A percentile compares a stretch with the other conserved stretches of the same genome.
phyloP scores from a whole-genome alignment of 2,797 vertebrate genomes.

The Gymnoscopelus microlampas region DNA sequence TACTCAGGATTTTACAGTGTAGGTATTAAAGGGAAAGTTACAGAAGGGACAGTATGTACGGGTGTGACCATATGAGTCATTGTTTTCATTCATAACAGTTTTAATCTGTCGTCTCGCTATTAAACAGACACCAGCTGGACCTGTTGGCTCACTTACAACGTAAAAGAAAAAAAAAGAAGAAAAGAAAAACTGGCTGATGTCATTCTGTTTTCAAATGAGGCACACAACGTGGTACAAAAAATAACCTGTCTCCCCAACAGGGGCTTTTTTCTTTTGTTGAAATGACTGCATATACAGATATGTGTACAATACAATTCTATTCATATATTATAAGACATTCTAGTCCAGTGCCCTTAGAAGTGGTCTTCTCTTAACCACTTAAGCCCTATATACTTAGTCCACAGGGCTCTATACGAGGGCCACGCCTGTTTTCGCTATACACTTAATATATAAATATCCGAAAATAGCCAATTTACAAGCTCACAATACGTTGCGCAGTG shows the following conservation, averaged over 20 bases:
- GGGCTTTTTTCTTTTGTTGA: too few relatives aligned
- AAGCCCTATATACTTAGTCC: too few relatives aligned
- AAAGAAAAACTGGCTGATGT: not conserved
- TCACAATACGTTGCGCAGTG: too few relatives aligned
- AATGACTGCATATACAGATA: not conserved
- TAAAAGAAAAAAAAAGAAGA: not conserved
- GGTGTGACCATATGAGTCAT: slow-evolving; percentile 60
- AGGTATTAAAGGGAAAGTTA: slow-evolving; percentile 59
- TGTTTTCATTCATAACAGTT: slow-evolving; percentile 30
- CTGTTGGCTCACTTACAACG: slow-evolving; percentile 1
- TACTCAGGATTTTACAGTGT: not conserved
- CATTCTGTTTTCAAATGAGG: slow-evolving; percentile 13
- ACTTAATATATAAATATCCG: too few relatives aligned
- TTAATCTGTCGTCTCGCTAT: not conserved
- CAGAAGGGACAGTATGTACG: slow-evolving; percentile 56
- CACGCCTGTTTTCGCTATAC: too few relatives aligned
- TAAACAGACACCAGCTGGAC: slow-evolving; percentile 4
- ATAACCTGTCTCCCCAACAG: too few relatives aligned
- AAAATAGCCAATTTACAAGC: too few relatives aligned
- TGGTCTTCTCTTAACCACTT: too few relatives aligned
- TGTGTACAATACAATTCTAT: not conserved
- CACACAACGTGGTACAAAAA: too few relatives aligned
- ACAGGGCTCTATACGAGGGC: too few relatives aligned
- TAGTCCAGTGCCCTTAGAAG: too few relatives aligned
- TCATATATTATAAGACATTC: not conserved